A percentile compares a stretch with the other conserved stretches of the same genome.
phyloP scores from a whole-genome alignment of 2,113 vertebrate genomes.

The Zonotrichia leucophrys region DNA sequence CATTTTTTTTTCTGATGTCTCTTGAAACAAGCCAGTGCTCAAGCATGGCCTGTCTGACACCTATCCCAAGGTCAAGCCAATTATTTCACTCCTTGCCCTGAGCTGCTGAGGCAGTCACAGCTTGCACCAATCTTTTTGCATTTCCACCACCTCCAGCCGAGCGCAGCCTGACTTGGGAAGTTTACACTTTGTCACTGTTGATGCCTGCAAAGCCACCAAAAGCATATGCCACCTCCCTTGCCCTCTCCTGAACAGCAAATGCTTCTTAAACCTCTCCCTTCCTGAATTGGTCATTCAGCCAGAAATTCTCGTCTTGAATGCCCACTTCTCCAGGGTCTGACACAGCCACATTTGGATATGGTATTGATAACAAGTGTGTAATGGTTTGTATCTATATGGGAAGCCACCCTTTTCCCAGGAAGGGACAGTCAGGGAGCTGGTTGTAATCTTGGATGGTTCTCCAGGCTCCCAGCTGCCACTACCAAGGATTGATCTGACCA shows the following conservation, averaged over 20 bases:
- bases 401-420: not conserved
- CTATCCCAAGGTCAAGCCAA: not conserved
- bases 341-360: not conserved
- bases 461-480: not conserved
- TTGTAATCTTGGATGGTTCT: not conserved
- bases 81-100: not conserved
- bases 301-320: not conserved
- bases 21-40: not conserved
- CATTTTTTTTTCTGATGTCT: not conserved
- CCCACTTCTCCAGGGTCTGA: not conserved
- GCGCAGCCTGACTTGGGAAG: not conserved
- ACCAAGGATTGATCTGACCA: not conserved
- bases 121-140: not conserved
- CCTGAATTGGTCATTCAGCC: not conserved
- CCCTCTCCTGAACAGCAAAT: not conserved
- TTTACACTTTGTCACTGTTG: not conserved
- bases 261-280: not conserved
- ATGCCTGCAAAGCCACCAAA: not conserved
- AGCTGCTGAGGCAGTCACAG: not conserved
- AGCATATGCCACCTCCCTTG: not conserved
- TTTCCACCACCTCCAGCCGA: not conserved
- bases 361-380: not conserved
- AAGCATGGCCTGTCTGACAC: not conserved
- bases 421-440: not conserved
- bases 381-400: not conserved